phyloP scores from a whole-genome alignment of 2,888 invertebrate species.

The Megamerina dolium region DNA sequence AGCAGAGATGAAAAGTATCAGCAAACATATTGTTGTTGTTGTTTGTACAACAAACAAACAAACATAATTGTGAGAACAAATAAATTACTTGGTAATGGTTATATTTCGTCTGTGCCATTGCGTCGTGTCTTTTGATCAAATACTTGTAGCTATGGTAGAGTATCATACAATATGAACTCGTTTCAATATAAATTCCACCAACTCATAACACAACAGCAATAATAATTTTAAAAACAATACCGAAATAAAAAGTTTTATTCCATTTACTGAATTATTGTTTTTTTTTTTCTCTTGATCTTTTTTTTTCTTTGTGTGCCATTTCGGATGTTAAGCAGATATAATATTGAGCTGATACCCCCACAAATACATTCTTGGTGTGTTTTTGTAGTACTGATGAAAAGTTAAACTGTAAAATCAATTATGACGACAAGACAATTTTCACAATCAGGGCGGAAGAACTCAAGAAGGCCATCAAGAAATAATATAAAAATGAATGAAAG shows the following conservation, averaged over 20 bases:
- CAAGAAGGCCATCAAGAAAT: too few relatives aligned
- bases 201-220: too few relatives aligned
- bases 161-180: too few relatives aligned
- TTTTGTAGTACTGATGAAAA: too few relatives aligned
- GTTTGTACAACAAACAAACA: conserved; percentile 3
- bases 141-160: too few relatives aligned
- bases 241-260: conserved; percentile 6
- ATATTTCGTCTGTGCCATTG: conserved; percentile 4
- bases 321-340: background rate
- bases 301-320: conserved; percentile 6
- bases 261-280: too few relatives aligned
- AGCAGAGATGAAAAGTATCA: background rate
- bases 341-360: conserved; percentile 1
- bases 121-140: too few relatives aligned
- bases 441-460: too few relatives aligned
- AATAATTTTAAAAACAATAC: conserved; percentile 5
- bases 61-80: conserved; percentile 9
- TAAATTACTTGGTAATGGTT: conserved; percentile 14
- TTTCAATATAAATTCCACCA: too few relatives aligned
- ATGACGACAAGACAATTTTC: conserved; percentile 16
- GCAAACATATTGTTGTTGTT: too few relatives aligned
- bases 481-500: too few relatives aligned
- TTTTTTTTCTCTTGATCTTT: too few relatives aligned
- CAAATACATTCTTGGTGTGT: conserved; percentile 2
- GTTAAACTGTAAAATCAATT: conserved; percentile 23